phyloP scores from a whole-genome alignment of 2,113 vertebrate genomes.

The Arizona elegans region DNA sequence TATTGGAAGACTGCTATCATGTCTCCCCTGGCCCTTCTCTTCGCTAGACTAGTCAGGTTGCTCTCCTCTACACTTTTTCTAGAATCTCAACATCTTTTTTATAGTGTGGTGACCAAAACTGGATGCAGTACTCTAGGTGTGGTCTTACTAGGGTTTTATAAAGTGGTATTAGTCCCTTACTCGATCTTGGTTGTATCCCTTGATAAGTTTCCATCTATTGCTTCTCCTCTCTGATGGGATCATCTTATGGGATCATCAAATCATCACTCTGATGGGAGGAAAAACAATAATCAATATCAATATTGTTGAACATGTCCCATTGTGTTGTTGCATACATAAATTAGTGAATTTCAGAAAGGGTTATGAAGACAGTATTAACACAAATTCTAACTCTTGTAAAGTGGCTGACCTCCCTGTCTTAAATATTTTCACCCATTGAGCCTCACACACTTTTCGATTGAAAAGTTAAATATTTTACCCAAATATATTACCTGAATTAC shows the following conservation, averaged over 20 bases:
- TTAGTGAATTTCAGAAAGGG: not conserved
- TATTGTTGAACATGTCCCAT: not conserved
- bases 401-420: not conserved
- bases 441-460: not conserved
- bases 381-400: not conserved
- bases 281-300: not conserved
- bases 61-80: too few relatives aligned
- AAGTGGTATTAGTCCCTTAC: too few relatives aligned
- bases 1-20: too few relatives aligned
- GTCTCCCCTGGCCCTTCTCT: too few relatives aligned
- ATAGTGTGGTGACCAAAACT: too few relatives aligned
- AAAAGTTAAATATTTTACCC: not conserved
- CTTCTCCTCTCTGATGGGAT: too few relatives aligned
- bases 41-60: too few relatives aligned
- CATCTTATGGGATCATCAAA: not conserved
- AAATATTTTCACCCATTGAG: not conserved
- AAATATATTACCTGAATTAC: not conserved
- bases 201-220: too few relatives aligned
- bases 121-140: too few relatives aligned
- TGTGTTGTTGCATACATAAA: not conserved
- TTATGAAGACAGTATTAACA: not conserved
- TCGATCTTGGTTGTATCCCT: too few relatives aligned
- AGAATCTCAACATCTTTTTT: too few relatives aligned
- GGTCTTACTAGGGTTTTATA: too few relatives aligned
- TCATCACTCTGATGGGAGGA: not conserved